Conservation (phyloP, 1,140 invertebrate species). For the Parapsyche elsis region DNA sequence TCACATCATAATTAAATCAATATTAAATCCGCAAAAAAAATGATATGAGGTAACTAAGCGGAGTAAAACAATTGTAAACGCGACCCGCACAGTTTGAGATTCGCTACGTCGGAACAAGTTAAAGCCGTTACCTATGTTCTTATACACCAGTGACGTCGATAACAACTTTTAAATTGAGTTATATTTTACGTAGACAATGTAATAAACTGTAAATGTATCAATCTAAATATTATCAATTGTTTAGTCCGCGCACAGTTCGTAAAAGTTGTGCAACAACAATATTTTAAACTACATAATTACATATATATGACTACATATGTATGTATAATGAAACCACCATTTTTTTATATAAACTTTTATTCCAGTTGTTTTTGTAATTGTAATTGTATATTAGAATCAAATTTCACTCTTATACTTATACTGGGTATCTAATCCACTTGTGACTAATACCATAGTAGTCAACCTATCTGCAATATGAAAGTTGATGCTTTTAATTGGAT, state of each 20-base stretch:
- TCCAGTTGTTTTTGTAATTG: no score
- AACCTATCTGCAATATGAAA: background rate
- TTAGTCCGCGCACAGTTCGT: no score
- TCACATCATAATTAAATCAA: no score
- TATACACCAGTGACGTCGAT: slow-evolving; percentile 13
- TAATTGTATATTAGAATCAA: no score
- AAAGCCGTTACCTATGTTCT: slow-evolving; percentile 7
- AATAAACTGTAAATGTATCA: background rate
- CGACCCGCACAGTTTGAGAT: background rate
- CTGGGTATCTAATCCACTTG: background rate
- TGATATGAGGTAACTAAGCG: no score
- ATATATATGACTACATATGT: no score
- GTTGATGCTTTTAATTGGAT: background rate
- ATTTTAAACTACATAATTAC: no score
- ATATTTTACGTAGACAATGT: background rate
- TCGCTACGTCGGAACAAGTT: slow-evolving; percentile 4
- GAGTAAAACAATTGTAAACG: no score
- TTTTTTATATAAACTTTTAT: no score
- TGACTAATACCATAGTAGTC: background rate
- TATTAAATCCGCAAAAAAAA: no score
- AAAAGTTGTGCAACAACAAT: no score
- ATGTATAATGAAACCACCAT: no score
- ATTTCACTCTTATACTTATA: background rate
- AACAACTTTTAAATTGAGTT: slow-evolving; percentile 9
- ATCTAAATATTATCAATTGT: background rate